These are phyloP conservation scores for Ancistrus triradiatus DNA, from an alignment of 2,113 vertebrate genomes.

Conservation along the genomic window DNA sequence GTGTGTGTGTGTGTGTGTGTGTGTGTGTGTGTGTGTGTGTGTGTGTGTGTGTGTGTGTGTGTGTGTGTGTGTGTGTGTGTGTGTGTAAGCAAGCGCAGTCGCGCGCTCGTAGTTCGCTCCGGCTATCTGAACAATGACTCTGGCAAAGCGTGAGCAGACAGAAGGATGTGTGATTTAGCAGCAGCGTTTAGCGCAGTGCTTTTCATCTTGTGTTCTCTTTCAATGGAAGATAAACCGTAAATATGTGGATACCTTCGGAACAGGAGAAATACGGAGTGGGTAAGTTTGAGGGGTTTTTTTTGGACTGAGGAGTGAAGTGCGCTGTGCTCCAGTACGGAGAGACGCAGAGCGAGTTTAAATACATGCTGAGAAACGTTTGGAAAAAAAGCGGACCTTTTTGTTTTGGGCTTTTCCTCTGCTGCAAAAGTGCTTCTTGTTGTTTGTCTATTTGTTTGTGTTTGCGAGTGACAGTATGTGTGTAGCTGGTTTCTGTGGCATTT, in stretches of 20 bases:
- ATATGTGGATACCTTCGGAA: slow-evolving; percentile 96
- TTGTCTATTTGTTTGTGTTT: too few relatives aligned
- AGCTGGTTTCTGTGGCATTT: too few relatives aligned
- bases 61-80: neutral
- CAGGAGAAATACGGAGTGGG: slow-evolving; percentile 97
- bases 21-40: too few relatives aligned
- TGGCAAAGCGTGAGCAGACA: neutral
- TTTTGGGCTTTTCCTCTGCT: too few relatives aligned
- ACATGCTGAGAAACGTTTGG: too few relatives aligned
- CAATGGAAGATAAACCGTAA: slow-evolving; percentile 42
- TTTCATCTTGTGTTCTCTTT: neutral
- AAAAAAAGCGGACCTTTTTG: too few relatives aligned
- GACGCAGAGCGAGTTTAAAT: slow-evolving; percentile 9
- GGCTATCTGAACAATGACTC: neutral
- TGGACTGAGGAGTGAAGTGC: neutral
- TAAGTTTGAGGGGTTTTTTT: slow-evolving; percentile 68
- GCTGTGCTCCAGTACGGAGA: neutral
- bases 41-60: neutral
- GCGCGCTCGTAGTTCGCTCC: slow-evolving; percentile 40
- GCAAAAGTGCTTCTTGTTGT: too few relatives aligned
- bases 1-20: slow-evolving; percentile 26
- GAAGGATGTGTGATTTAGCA: slow-evolving; percentile 14
- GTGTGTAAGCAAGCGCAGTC: slow-evolving; percentile 11
- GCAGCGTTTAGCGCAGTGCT: slow-evolving; percentile 48
- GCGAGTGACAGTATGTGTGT: too few relatives aligned